phyloP scores from a whole-genome alignment of 1,140 invertebrate species.

The Sycobia sp. region DNA sequence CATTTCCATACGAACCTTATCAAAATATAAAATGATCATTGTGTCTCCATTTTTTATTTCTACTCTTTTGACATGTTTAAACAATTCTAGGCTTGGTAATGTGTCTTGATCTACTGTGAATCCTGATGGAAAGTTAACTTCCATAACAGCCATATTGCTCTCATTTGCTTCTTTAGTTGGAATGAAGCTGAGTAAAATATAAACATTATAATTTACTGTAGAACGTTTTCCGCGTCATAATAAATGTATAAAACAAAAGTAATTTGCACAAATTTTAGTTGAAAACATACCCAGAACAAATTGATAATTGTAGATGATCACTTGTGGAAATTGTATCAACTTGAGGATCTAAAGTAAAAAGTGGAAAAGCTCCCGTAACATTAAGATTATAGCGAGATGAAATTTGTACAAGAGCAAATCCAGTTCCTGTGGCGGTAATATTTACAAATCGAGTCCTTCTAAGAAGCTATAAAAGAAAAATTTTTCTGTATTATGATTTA shows the following conservation, averaged over 20 bases:
- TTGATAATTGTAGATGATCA: constrained; percentile 83
- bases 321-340: constrained; percentile 83
- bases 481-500: no score
- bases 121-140: constrained; percentile 83
- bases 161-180: constrained; percentile 64
- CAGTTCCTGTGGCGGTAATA: constrained; percentile 77
- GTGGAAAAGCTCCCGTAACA: constrained; percentile 86
- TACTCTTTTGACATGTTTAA: constrained; percentile 77
- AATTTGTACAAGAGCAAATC: constrained; percentile 84
- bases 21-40: constrained; percentile 84
- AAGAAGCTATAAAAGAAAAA: constrained; percentile 16
- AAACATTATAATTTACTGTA: no score
- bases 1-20: constrained; percentile 63
- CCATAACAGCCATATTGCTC: constrained; percentile 91
- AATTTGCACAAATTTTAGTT: neutral
- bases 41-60: constrained; percentile 79
- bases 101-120: constrained; percentile 81
- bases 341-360: constrained; percentile 87
- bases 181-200: constrained; percentile 63
- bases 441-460: constrained; percentile 64
- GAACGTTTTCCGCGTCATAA: no score
- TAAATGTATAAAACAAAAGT: no score
- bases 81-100: constrained; percentile 73
- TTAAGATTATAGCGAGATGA: constrained; percentile 85
- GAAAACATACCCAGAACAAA: constrained; percentile 75